A percentile compares a stretch with the other conserved stretches of the same genome.
Conservation (phyloP, 2,888 invertebrate genomes). For the Dysmachus trigonus region DNA sequence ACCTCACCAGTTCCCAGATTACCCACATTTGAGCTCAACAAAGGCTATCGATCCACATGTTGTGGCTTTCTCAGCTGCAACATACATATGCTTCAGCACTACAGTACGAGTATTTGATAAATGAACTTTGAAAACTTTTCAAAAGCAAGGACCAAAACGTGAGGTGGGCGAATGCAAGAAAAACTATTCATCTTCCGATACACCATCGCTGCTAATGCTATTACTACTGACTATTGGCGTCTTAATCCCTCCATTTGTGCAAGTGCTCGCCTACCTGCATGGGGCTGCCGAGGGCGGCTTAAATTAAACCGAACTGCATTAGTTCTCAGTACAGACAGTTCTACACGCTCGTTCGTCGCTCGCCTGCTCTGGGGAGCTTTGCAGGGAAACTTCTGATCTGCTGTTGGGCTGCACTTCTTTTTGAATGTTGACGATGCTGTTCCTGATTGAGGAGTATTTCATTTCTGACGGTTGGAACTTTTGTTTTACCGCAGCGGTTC, state of each 20-base stretch:
- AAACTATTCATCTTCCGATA: not conserved
- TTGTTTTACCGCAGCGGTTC: constrained; percentile 3
- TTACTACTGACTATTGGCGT: not conserved
- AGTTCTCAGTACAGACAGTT: not conserved
- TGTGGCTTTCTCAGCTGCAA: not conserved
- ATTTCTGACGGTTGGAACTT: constrained; percentile 8
- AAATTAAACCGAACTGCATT: constrained; percentile 18
- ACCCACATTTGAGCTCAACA: not conserved
- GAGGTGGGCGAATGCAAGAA: not conserved
- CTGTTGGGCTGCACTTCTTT: not conserved
- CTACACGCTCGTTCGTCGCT: not conserved
- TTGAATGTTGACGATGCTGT: not conserved
- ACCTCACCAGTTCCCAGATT: not conserved
- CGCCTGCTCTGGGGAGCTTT: not conserved
- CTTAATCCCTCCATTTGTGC: not conserved
- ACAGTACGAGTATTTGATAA: not conserved
- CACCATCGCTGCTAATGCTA: not conserved
- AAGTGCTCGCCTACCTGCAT: not conserved
- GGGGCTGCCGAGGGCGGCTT: not conserved
- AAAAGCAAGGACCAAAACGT: not conserved
- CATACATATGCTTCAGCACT: not conserved
- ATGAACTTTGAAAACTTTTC: constrained; percentile 7
- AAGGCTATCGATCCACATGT: not conserved
- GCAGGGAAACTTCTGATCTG: not conserved
- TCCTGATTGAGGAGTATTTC: constrained; percentile 7